Evolutionary conservation across 1,140 invertebrate genomes (phyloP).

Genomic region (Gryon sp.): DNA sequence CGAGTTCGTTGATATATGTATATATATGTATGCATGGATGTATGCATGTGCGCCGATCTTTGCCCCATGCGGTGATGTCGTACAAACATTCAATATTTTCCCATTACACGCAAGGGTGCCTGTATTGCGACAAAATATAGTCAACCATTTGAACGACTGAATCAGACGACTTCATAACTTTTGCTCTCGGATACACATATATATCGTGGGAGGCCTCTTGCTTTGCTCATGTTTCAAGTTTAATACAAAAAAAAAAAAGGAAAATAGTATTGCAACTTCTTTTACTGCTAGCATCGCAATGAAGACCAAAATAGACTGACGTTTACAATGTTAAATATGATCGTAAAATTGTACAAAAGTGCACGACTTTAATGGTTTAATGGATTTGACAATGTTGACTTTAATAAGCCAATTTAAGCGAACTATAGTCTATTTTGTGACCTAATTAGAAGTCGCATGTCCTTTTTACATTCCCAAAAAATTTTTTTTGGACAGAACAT

Average conservation of each 20-base stretch:
- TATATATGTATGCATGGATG: slow-evolving; percentile 14
- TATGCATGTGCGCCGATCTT: slow-evolving; percentile 44
- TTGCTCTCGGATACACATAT: slow-evolving; percentile 40
- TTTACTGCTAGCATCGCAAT: no score
- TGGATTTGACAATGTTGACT: no score
- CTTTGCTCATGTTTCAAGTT: slow-evolving; percentile 6
- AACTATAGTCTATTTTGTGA: no score
- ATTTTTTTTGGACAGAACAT: no score
- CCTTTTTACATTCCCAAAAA: no score
- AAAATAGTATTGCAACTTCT: slow-evolving; percentile 39
- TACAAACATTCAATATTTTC: slow-evolving; percentile 66
- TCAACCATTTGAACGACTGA: slow-evolving; percentile 66
- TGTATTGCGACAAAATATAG: slow-evolving; percentile 66
- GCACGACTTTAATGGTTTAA: no score
- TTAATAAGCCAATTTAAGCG: no score
- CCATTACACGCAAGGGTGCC: slow-evolving; percentile 59
- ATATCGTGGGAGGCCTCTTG: slow-evolving; percentile 71
- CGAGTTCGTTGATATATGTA: slow-evolving; percentile 56
- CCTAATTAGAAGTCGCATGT: no score
- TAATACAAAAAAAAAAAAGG: neutral
- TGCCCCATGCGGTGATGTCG: slow-evolving; percentile 59
- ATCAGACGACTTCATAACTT: slow-evolving; percentile 74
- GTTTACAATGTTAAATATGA: no score
- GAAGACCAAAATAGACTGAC: no score
- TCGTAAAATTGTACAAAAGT: no score